Percentiles rank a stretch among this genome's conserved stretches.
These are phyloP conservation scores for Keiferia lycopersicella DNA, from an alignment of 2,888 invertebrate genomes.

Conservation along the genomic window DNA sequence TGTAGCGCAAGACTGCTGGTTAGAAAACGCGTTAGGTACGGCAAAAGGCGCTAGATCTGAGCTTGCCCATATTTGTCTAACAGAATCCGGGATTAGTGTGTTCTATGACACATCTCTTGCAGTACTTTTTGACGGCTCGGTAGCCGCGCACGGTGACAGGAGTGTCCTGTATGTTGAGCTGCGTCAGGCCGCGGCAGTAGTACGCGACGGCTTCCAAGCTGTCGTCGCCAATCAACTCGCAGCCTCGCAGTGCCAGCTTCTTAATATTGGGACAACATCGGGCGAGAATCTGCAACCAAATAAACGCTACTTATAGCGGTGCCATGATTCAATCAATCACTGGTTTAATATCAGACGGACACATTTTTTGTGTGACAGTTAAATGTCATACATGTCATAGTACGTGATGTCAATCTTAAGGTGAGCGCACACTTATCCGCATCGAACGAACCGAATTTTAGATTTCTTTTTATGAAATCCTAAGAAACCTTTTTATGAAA, in stretches of 20 bases:
- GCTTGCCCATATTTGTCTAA: slow-evolving; percentile 54
- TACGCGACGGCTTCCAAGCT: slow-evolving; percentile 93
- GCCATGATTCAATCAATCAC: no score
- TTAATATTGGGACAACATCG: slow-evolving; percentile 95
- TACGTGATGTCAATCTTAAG: no score
- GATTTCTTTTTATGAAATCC: no score
- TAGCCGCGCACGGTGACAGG: slow-evolving; percentile 94
- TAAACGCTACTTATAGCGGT: neutral
- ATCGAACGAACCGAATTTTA: no score
- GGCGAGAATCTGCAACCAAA: slow-evolving; percentile 86
- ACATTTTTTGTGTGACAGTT: no score
- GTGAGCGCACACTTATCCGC: no score
- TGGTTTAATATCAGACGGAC: no score
- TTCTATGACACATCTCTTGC: slow-evolving; percentile 95
- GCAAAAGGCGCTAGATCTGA: no score
- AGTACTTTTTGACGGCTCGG: slow-evolving; percentile 94
- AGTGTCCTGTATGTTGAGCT: slow-evolving; percentile 96
- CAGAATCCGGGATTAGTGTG: slow-evolving; percentile 97
- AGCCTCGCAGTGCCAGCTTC: slow-evolving; percentile 93
- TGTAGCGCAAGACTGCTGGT: no score
- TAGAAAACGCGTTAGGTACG: no score
- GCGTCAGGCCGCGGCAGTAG: slow-evolving; percentile 93
- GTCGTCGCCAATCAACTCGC: slow-evolving; percentile 94
- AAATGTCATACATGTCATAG: no score
- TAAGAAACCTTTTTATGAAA: no score